Evolutionary conservation across 2,113 vertebrate species (phyloP), one percentile per base, ranked within the genome.

Genomic region (Hypomesus transpacificus): DNA sequence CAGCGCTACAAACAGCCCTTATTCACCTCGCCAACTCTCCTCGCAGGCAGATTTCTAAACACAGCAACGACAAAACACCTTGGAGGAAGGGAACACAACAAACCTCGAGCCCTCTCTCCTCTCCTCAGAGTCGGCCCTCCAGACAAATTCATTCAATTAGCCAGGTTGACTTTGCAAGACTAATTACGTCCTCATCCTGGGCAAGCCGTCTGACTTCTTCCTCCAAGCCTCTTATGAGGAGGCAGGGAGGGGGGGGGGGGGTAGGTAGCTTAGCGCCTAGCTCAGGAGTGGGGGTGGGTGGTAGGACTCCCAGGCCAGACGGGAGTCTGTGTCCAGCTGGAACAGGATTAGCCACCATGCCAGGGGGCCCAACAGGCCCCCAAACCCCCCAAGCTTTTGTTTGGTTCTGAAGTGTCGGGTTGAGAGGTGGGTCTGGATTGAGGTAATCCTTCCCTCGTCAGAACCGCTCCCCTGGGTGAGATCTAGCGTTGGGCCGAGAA

Each of bases 161-260:
- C 82, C 90, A 87, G 87, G 87, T 91, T 91, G 90, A 91, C 89
- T 92, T 89, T 89, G 89, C 84, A 87, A 84, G 89, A 83, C 84
- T 92, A 92, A 92, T 91, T 90, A 92, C 89, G 88, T 87, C 85
- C 83, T 91, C 88, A 91, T 87, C 83, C 87, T 87, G 88, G 89
- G 91, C 82, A 85, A 89, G 86, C 89, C 86, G 89, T 91, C 87
- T 86, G 90, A 90, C 90, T 89, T 87, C 77, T 87, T 56, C 79
- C 78, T 87, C 77, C 89, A 90, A 92, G 89, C 91, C 82, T 91
- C 89, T 92, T 91, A 91, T 75, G 16, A 22, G 70, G 56, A 78
- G 79, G 54, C 54, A 4, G n/a, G n/a, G 54, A 18, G 4, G 16
- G 54, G 54, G n/a, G 54, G 54, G n/a, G 16, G 54, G 54, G 54